phyloP scores from a whole-genome alignment of 53 echinoderm and acorn worm genomes.

The Actinopyga echinites region DNA sequence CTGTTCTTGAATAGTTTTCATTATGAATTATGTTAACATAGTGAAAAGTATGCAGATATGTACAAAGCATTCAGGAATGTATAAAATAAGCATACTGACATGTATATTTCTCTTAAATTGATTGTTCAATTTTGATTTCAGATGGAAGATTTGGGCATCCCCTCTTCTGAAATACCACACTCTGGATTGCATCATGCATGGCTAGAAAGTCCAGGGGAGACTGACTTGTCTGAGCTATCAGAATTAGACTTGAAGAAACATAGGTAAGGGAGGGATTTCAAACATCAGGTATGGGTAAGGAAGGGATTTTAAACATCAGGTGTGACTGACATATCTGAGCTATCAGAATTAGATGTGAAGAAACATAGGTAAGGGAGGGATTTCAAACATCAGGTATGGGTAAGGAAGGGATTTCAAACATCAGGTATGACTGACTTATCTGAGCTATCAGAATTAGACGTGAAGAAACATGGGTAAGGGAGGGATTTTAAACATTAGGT shows the following conservation, averaged over 20 bases:
- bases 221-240: constrained; percentile 66
- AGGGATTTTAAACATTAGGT: too few species aligned
- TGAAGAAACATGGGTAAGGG: not conserved
- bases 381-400: too few species aligned
- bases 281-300: too few species aligned
- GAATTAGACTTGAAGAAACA: constrained; percentile 1
- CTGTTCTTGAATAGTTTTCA: too few species aligned
- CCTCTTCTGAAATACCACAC: not conserved
- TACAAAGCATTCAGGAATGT: too few species aligned
- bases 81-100: too few species aligned
- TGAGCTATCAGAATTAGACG: constrained; percentile 32
- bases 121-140: not conserved
- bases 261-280: not conserved
- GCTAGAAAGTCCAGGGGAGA: constrained; percentile 58
- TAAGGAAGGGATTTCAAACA: too few species aligned
- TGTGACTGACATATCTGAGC: constrained; percentile 67
- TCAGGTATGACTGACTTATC: constrained; percentile 58
- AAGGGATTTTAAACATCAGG: too few species aligned
- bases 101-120: too few species aligned
- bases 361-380: not conserved
- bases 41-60: too few species aligned
- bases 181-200: constrained; percentile 67
- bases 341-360: not conserved
- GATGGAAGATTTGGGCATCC: constrained; percentile 15
- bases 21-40: too few species aligned